Base-by-base conservation (phyloP, 1,140 invertebrate species). In the Bilobella aurantiaca region DNA sequence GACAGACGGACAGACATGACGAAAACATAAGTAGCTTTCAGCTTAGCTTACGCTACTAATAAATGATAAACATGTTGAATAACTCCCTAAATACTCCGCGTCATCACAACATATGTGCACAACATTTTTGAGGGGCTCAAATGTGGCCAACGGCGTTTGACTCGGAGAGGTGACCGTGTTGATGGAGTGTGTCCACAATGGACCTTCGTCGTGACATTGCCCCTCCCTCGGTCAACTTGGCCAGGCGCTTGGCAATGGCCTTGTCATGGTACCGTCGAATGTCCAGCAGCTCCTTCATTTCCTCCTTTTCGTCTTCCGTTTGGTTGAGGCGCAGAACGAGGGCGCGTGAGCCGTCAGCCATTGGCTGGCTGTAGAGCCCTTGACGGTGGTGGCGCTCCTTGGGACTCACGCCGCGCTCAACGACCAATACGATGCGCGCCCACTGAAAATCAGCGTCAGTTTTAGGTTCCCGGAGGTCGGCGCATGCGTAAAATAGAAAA, bases 401-500 rank as follows among this genome's bases (percentile, higher is more conserved):
- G 0, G 93, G 93, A 64, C 87, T 87, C 0, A 98, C 91, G 5
- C 93, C 95, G 78, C 96, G 81, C 77, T 99, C 96, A 29, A 98
- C 90, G 18, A 98, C 93, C 34, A 99, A 79, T 18, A 99, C 93
- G 68, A 98, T 98, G 66, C 95, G 81, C 0, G 96, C 96, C 95
- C 95, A 98, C 88, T 93, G 75, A 58, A 80, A 79, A 71, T 62
- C n/a, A n/a, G n/a, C n/a, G n/a, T n/a, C n/a, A n/a, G n/a, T n/a
- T n/a, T n/a, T n/a, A n/a, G n/a, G n/a, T n/a, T n/a, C 21, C 30
- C 66, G 31, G 23, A 65, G 12, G 37, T 53, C 25, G 49, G 21
- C 3, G 12, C 49, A 42, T 12, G 34, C 8, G 16, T 60, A 16
- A 18, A 62, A 61, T 68, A 34, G 21, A 21, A 14, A 25, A 12